Conservation (phyloP, 2,888 invertebrate genomes). For the Polydrusus cervinus region DNA sequence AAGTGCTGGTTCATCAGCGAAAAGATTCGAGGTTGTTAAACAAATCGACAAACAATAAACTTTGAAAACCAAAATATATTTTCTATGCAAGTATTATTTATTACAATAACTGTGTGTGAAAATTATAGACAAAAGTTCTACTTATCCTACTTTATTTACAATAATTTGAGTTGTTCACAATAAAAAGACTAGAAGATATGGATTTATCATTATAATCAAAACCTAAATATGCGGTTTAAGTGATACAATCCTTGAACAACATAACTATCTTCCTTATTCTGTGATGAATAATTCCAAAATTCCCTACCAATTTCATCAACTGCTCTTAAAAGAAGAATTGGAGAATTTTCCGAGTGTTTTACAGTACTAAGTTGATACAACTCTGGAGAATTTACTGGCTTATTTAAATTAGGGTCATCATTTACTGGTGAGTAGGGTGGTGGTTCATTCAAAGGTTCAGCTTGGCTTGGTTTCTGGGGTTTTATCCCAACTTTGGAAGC, state of each 20-base stretch:
- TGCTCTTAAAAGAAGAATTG: conserved; percentile 61
- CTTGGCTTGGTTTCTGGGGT: conserved; percentile 23
- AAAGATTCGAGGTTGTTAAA: too few relatives aligned
- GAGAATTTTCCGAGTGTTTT: conserved; percentile 11
- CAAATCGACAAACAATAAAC: too few relatives aligned
- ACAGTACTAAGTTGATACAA: conserved; percentile 42
- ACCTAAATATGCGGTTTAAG: conserved; percentile 61
- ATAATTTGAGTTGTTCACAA: background rate
- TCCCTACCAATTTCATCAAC: conserved; percentile 63
- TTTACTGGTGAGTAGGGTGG: conserved; percentile 54
- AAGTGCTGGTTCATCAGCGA: too few relatives aligned
- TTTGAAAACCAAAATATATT: too few relatives aligned
- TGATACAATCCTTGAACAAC: conserved; percentile 64
- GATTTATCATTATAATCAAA: conserved; percentile 22
- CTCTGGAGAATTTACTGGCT: conserved; percentile 25
- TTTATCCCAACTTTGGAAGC: conserved; percentile 50
- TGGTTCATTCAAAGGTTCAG: conserved; percentile 32
- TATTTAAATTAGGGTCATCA: conserved; percentile 49
- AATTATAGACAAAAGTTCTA: background rate
- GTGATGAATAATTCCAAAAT: conserved; percentile 60
- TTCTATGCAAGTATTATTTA: too few relatives aligned
- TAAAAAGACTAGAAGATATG: conserved; percentile 13
- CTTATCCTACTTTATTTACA: conserved; percentile 27
- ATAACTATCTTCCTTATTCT: conserved; percentile 60
- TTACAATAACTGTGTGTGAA: too few relatives aligned